Percentiles rank a stretch among this genome's conserved stretches.
These are phyloP conservation scores for Lepus timidus DNA, from an alignment of 2,113 vertebrate species.

Conservation along the genomic window DNA sequence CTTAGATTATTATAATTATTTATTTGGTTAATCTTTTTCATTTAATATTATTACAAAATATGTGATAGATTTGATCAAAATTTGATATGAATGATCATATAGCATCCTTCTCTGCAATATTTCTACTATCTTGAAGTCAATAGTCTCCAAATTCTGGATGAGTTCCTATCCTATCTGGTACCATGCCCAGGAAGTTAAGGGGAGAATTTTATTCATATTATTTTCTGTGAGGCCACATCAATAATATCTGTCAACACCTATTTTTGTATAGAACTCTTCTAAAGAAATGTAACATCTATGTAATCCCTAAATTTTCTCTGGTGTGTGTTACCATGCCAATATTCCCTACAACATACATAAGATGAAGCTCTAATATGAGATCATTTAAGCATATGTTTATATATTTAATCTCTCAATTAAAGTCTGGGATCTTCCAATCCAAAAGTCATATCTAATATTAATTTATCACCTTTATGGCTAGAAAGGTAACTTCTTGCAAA, in stretches of 20 bases:
- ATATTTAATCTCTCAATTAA: neutral
- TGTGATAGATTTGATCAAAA: neutral
- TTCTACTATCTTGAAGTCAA: neutral
- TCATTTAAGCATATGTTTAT: neutral
- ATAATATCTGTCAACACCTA: neutral
- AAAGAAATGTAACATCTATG: neutral
- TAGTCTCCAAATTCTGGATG: neutral
- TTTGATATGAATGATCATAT: neutral
- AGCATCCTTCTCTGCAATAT: neutral
- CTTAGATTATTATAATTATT: neutral
- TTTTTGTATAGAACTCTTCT: neutral
- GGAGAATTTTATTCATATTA: neutral
- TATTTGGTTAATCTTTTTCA: neutral
- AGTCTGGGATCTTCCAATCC: neutral
- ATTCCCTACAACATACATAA: conserved; percentile 9
- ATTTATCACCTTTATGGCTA: neutral
- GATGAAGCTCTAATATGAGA: neutral
- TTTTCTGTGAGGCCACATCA: neutral
- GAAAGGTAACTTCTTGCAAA: neutral
- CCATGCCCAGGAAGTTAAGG: neutral
- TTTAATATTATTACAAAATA: neutral
- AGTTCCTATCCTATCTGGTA: neutral
- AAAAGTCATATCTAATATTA: neutral
- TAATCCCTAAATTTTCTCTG: neutral
- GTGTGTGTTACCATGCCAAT: neutral